Evolutionary conservation across 2,113 vertebrate genomes (phyloP).

Genomic region (Pan troglodytes): NHGRI_mPanTro3-v2.1_pri NC_072402.2:74728501-74729000

Average conservation of each 20-base stretch:
- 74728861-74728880: too few species aligned
- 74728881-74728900: too few species aligned
- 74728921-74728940: background rate
- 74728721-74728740: constrained; percentile 5
- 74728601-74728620: background rate
- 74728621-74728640: background rate
- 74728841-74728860: too few species aligned
- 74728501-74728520: constrained; percentile 25
- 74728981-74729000: background rate
- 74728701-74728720: background rate
- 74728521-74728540: background rate
- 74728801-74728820: too few species aligned
- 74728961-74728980: background rate
- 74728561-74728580: background rate
- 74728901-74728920: too few species aligned
- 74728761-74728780: background rate
- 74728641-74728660: background rate
- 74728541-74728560: background rate
- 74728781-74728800: too few species aligned
- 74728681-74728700: background rate
- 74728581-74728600: background rate
- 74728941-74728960: background rate
- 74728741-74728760: background rate
- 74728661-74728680: background rate
- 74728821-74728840: too few species aligned